Percentiles rank a stretch among this genome's conserved stretches.
These are phyloP conservation scores for Stramonita haemastoma DNA, from an alignment of 2,888 invertebrate genomes.

Conservation along the genomic window DNA sequence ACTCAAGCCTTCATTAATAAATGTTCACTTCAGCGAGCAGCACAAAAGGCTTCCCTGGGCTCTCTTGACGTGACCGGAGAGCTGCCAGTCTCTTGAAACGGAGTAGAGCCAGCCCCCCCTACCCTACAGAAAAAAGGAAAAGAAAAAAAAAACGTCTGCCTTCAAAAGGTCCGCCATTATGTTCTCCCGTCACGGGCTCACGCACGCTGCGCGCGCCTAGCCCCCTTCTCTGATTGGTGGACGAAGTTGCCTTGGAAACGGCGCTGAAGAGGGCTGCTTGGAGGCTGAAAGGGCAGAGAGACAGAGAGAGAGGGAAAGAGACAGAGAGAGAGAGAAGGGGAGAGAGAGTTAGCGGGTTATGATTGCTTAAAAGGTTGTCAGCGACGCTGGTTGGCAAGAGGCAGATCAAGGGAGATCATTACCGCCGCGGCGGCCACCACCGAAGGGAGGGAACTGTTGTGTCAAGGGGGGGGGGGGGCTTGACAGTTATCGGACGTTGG, in stretches of 20 bases:
- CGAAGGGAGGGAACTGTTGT: not conserved
- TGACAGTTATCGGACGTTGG: too few relatives aligned
- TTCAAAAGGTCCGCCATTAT: slow-evolving; percentile 13
- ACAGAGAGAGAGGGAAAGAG: not conserved
- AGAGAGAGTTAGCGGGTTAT: not conserved
- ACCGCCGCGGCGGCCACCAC: not conserved
- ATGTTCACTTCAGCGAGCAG: not conserved
- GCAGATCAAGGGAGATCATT: slow-evolving; percentile 20
- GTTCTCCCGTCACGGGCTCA: slow-evolving; percentile 11
- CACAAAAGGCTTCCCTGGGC: not conserved
- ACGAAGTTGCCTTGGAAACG: slow-evolving; percentile 3
- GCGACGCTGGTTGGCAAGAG: not conserved
- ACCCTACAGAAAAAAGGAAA: not conserved
- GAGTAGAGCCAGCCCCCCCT: too few relatives aligned
- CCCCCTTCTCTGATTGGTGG: not conserved
- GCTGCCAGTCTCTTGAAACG: too few relatives aligned
- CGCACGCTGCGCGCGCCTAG: not conserved
- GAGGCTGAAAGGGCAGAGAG: not conserved
- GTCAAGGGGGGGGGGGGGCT: not conserved
- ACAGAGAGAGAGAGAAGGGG: too few relatives aligned
- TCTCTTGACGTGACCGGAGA: too few relatives aligned
- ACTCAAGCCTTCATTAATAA: not conserved
- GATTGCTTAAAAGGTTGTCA: slow-evolving; percentile 28
- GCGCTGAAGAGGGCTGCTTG: not conserved
- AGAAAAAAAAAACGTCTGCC: not conserved